phyloP scores from a whole-genome alignment of 2,888 invertebrate species.

The Furcula furcula region DNA sequence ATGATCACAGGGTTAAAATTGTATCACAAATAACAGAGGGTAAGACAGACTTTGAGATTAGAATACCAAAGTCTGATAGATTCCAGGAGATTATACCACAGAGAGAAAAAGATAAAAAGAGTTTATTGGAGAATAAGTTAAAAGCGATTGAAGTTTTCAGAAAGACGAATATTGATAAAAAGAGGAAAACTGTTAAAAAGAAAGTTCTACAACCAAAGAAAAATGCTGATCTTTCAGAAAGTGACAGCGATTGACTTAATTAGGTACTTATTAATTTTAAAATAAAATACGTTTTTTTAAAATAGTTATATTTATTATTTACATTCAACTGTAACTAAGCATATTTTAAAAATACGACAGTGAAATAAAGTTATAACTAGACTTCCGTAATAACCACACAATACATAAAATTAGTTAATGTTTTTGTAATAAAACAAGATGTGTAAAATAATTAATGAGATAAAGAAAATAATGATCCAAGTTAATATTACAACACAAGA shows the following conservation, averaged over 20 bases:
- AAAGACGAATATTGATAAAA: constrained; percentile 84
- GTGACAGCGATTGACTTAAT: constrained; percentile 75
- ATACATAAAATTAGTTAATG: constrained; percentile 24
- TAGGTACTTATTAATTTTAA: constrained; percentile 17
- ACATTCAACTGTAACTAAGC: constrained; percentile 56
- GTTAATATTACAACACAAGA: too few species aligned
- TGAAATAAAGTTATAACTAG: constrained; percentile 35
- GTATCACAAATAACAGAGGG: constrained; percentile 44
- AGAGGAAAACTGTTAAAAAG: constrained; percentile 65
- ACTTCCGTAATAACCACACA: constrained; percentile 32
- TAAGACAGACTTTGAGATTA: constrained; percentile 48
- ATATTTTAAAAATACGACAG: constrained; percentile 43
- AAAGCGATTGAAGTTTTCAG: constrained; percentile 88
- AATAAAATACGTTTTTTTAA: constrained; percentile 54
- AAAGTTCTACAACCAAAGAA: constrained; percentile 75
- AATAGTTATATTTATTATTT: constrained; percentile 76
- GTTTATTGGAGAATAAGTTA: constrained; percentile 85
- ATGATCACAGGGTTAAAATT: constrained; percentile 48
- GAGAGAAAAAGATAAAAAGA: constrained; percentile 84
- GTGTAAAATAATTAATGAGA: too few species aligned
- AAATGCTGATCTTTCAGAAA: constrained; percentile 86
- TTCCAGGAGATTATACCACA: constrained; percentile 87
- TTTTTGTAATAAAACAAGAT: too few species aligned
- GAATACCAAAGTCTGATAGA: constrained; percentile 59
- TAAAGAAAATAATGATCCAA: too few species aligned